A percentile compares a stretch with the other conserved stretches of the same genome.
These are phyloP conservation scores for Resseliella maxima DNA, from an alignment of 2,888 invertebrate genomes.

Conservation along the genomic window DNA sequence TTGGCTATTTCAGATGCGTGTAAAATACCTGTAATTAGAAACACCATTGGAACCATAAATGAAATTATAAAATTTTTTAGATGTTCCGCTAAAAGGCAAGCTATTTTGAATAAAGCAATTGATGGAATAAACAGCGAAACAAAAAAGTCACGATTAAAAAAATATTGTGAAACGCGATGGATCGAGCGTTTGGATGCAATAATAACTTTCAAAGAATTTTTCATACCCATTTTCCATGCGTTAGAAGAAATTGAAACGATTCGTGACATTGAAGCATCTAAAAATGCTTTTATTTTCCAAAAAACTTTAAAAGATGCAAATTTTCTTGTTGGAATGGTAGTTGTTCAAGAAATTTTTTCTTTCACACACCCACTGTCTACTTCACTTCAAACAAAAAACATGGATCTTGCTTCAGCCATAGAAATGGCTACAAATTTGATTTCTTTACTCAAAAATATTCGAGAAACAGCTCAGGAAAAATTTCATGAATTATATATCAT, in stretches of 20 bases:
- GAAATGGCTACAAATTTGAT: neutral
- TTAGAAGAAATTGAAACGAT: neutral
- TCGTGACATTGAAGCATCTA: neutral
- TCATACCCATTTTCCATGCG: neutral
- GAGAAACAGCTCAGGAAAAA: neutral
- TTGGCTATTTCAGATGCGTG: neutral
- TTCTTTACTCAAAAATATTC: neutral
- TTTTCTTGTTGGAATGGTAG: neutral
- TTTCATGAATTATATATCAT: neutral
- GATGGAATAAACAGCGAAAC: neutral
- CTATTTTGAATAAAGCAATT: neutral
- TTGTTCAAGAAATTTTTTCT: neutral
- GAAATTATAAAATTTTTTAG: constrained; percentile 26
- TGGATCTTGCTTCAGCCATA: neutral
- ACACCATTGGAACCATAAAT: neutral
- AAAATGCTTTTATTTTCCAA: neutral
- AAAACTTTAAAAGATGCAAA: neutral
- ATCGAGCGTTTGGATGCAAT: neutral
- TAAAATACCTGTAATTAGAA: neutral
- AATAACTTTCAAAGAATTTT: neutral
- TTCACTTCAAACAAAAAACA: neutral
- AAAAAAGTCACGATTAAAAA: neutral
- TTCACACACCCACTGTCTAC: neutral
- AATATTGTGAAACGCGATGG: constrained; percentile 5
- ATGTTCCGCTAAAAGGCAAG: neutral